phyloP scores from a whole-genome alignment of 2,888 invertebrate species.

The Rutpela maculata region DNA sequence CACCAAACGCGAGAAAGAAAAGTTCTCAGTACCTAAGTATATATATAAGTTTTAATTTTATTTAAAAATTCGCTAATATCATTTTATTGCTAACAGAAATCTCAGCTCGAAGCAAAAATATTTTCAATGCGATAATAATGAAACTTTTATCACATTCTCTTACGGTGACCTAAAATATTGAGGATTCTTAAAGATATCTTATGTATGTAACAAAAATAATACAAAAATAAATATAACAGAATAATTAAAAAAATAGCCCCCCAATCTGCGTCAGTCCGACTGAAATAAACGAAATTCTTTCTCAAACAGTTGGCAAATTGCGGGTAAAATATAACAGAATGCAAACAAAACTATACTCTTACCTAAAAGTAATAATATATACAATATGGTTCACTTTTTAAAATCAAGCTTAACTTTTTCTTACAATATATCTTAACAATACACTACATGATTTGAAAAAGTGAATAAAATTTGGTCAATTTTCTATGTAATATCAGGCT shows the following conservation, averaged over 20 bases:
- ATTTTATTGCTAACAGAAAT: conserved; percentile 33
- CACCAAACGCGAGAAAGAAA: conserved; percentile 27
- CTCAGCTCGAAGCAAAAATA: conserved; percentile 31
- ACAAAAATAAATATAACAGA: conserved; percentile 47
- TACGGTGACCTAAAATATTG: conserved; percentile 39
- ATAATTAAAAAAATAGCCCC: conserved; percentile 27
- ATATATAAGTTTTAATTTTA: conserved; percentile 14
- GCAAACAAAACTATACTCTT: conserved; percentile 36
- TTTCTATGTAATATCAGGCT: conserved; percentile 48
- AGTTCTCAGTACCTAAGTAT: conserved; percentile 16
- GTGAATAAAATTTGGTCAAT: conserved; percentile 57
- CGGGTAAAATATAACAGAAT: conserved; percentile 34
- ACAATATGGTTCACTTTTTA: conserved; percentile 38
- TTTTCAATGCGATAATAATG: conserved; percentile 38
- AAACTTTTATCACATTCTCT: conserved; percentile 43
- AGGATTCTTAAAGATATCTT: conserved; percentile 40
- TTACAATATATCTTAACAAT: conserved; percentile 29
- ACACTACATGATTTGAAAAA: conserved; percentile 38
- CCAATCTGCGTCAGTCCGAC: conserved; percentile 13
- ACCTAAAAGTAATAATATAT: conserved; percentile 41
- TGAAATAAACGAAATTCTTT: background rate
- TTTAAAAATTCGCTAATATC: conserved; percentile 21
- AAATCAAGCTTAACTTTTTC: conserved; percentile 25
- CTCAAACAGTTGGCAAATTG: conserved; percentile 24
- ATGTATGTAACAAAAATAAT: conserved; percentile 48